Conservation (phyloP, 2,113 vertebrate species). For the Cyrtonyx montezumae region DNA sequence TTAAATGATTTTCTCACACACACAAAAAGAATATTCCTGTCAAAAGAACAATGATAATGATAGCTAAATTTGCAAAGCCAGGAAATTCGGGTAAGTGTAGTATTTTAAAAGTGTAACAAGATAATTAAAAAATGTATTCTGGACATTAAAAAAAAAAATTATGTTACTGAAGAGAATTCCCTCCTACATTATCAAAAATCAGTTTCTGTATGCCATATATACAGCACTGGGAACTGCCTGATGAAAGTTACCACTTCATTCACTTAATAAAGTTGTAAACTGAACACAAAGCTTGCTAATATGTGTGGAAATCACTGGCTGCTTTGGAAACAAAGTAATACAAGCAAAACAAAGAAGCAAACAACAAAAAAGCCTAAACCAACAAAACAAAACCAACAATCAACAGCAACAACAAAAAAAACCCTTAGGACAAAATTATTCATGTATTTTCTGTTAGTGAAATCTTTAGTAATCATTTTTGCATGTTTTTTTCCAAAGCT, state of each 20-base stretch:
- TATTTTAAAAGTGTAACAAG: neutral
- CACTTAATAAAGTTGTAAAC: constrained; percentile 27
- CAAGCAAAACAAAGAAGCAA: too few relatives aligned
- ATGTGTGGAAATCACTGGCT: neutral
- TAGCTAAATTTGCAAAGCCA: neutral
- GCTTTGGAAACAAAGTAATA: neutral
- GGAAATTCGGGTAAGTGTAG: neutral
- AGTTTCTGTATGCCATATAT: neutral
- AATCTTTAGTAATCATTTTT: constrained; percentile 51
- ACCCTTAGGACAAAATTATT: neutral
- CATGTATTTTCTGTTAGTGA: constrained; percentile 49
- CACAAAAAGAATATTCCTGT: neutral
- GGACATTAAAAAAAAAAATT: neutral
- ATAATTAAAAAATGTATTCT: neutral
- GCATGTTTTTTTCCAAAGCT: constrained; percentile 54
- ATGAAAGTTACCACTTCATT: neutral
- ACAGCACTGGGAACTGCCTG: neutral
- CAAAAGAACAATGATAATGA: neutral
- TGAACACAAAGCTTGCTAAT: neutral
- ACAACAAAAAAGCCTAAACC: neutral
- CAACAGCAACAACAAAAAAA: neutral
- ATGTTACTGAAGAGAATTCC: neutral
- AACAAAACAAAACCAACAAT: neutral
- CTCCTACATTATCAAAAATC: neutral
- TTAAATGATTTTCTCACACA: neutral